These are phyloP conservation scores for Hycleus cichorii DNA, from an alignment of 1,140 invertebrate genomes.

Conservation along the genomic window DNA sequence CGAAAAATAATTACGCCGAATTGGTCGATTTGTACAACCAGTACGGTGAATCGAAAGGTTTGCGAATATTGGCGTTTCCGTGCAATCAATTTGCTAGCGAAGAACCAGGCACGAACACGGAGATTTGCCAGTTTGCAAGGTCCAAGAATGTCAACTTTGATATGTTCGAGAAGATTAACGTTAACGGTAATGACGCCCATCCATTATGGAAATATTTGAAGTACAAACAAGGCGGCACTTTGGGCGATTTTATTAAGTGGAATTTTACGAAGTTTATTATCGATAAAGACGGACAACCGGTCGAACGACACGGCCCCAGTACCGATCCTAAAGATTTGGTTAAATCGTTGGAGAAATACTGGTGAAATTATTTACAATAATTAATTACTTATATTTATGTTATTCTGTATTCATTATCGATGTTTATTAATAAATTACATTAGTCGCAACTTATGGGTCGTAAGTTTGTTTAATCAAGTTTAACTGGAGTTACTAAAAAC, in stretches of 20 bases:
- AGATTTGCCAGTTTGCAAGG: slow-evolving; percentile 68
- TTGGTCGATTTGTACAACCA: slow-evolving; percentile 67
- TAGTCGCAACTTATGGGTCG: no score
- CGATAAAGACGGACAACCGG: slow-evolving; percentile 76
- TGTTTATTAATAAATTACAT: no score
- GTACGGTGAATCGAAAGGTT: slow-evolving; percentile 54
- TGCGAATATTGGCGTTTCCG: slow-evolving; percentile 81
- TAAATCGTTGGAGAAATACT: slow-evolving; percentile 60
- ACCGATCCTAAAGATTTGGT: slow-evolving; percentile 63
- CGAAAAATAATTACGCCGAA: slow-evolving; percentile 69
- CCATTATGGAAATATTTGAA: slow-evolving; percentile 89
- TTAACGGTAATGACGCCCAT: slow-evolving; percentile 78
- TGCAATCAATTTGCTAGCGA: slow-evolving; percentile 86
- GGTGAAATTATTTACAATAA: slow-evolving; percentile 40
- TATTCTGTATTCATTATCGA: no score
- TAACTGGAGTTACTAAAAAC: no score
- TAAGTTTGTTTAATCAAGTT: no score
- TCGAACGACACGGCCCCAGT: slow-evolving; percentile 72
- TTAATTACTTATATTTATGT: no score
- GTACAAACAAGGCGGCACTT: slow-evolving; percentile 62
- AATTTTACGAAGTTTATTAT: slow-evolving; percentile 96
- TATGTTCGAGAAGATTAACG: slow-evolving; percentile 71
- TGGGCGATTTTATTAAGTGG: slow-evolving; percentile 89
- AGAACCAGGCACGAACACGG: slow-evolving; percentile 64
- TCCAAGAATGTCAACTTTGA: slow-evolving; percentile 71